Evolutionary conservation across 2,888 invertebrate genomes (phyloP).

Genomic region (Micoletzkya japonica): DNA sequence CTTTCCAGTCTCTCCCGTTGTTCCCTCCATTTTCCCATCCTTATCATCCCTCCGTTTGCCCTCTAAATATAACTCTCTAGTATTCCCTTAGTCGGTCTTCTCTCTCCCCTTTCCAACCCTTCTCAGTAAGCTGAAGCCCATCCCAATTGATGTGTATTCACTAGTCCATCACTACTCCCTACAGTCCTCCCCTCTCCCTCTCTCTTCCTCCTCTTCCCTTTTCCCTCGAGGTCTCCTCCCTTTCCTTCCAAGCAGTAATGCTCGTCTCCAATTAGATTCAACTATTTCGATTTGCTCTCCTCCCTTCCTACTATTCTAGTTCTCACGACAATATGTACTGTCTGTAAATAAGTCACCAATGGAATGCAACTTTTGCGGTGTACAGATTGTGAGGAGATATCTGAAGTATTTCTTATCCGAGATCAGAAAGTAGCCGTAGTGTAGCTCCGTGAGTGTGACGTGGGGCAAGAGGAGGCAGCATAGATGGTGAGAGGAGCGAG

Average conservation of each 20-base stretch:
- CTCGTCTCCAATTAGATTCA: not conserved
- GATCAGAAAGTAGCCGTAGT: not conserved
- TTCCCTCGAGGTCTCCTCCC: not conserved
- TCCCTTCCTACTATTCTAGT: not conserved
- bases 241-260: not conserved
- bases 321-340: not conserved
- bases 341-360: no score
- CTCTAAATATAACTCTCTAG: not conserved
- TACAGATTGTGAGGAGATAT: no score
- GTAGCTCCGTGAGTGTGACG: not conserved
- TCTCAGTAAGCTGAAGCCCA: constrained; percentile 6
- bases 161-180: not conserved
- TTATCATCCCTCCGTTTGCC: not conserved
- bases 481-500: not conserved
- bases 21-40: not conserved
- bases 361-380: no score
- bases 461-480: not conserved
- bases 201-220: not conserved
- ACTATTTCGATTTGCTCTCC: not conserved
- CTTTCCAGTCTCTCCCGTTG: not conserved
- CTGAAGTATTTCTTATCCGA: no score
- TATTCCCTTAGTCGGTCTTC: not conserved
- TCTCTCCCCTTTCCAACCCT: not conserved
- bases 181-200: not conserved
- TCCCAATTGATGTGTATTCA: not conserved